Conservation (phyloP, 2,888 invertebrate genomes). For the Apodemia duryi region DNA sequence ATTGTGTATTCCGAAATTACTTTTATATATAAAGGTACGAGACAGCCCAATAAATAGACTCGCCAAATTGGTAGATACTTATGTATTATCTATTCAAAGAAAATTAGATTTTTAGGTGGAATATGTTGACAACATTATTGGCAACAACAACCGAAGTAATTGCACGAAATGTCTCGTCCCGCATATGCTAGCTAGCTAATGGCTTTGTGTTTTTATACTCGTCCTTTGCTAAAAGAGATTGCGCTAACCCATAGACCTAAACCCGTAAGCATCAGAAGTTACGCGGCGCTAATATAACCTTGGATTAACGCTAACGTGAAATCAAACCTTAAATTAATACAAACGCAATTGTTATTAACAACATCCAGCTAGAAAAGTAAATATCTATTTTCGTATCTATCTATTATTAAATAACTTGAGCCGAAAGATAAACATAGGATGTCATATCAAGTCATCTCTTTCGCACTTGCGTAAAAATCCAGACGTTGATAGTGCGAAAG, state of each 20-base stretch:
- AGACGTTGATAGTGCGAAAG: slow-evolving; percentile 6
- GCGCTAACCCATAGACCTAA: not conserved
- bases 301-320: not conserved
- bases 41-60: too few species aligned
- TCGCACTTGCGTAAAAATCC: slow-evolving; percentile 8
- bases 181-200: too few species aligned
- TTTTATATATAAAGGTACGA: too few species aligned
- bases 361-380: slow-evolving; percentile 5
- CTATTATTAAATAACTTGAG: slow-evolving; percentile 14
- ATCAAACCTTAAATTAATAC: not conserved
- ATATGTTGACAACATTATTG: too few species aligned
- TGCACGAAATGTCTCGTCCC: too few species aligned
- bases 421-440: slow-evolving; percentile 3
- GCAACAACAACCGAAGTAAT: too few species aligned
- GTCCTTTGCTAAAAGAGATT: too few species aligned
- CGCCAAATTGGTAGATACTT: too few species aligned
- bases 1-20: too few species aligned
- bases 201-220: too few species aligned
- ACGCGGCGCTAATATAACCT: not conserved
- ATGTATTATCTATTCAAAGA: too few species aligned
- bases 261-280: not conserved
- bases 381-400: not conserved
- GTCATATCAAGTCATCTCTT: slow-evolving; percentile 8
- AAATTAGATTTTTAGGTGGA: too few species aligned
- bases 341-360: not conserved